Conservation (phyloP, 1,140 invertebrate species). For the Cataglyphis hispanica region DNA sequence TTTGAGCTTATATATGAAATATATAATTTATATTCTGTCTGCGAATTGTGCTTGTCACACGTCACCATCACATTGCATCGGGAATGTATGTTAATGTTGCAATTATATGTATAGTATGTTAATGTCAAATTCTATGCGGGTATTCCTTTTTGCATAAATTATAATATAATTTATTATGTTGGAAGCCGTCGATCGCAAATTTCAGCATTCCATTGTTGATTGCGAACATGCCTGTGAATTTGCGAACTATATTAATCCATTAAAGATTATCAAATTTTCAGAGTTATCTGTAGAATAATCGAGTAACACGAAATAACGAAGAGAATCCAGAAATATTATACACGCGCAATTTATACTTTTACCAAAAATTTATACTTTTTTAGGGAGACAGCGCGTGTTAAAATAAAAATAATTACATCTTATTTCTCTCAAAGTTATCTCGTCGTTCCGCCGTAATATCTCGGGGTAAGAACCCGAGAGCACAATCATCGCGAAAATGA, state of each 20-base stretch:
- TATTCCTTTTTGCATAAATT: conserved; percentile 17
- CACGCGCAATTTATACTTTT: too few species aligned
- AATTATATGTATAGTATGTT: conserved; percentile 9
- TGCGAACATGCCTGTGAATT: background rate
- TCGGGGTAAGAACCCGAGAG: conserved; percentile 22
- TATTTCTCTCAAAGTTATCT: background rate
- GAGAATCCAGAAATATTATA: background rate
- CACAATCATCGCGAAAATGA: conserved; percentile 48
- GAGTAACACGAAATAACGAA: background rate
- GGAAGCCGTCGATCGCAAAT: conserved; percentile 18
- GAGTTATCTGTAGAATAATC: background rate
- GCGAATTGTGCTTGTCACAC: background rate
- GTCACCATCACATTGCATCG: background rate
- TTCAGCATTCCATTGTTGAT: conserved; percentile 1
- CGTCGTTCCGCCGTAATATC: conserved; percentile 16
- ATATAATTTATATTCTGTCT: background rate
- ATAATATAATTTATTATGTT: conserved; percentile 22
- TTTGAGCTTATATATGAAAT: background rate
- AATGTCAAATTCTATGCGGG: conserved; percentile 4
- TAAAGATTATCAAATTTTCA: conserved; percentile 7
- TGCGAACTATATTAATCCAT: background rate
- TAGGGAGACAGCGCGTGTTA: background rate
- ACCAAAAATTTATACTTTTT: background rate
- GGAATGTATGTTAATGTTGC: background rate
- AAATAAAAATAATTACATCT: conserved; percentile 27